Conservation (phyloP, 2,113 vertebrate species). For the Salvator merianae region DNA sequence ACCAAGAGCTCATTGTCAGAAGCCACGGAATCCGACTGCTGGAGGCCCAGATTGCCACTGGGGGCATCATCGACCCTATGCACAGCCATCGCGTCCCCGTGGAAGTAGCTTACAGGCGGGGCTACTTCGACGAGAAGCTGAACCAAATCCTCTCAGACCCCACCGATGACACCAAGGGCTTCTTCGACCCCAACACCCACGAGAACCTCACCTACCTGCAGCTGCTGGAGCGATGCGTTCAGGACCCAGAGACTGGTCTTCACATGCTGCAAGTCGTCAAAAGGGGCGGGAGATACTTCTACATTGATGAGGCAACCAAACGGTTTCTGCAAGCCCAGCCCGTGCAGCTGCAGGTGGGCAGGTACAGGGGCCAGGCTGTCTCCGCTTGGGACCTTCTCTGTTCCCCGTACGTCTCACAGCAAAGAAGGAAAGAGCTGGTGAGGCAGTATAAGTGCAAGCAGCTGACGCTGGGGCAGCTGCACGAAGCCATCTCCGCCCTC, state of each 20-base stretch:
- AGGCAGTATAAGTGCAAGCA: not conserved
- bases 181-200: conserved; percentile 82
- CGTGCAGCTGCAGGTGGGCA: not conserved
- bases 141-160: conserved; percentile 70
- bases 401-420: conserved; percentile 72
- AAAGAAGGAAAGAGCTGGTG: conserved; percentile 67
- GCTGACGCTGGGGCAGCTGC: conserved; percentile 77
- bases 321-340: not conserved
- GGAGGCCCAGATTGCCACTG: conserved; percentile 81
- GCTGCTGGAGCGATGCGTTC: conserved; percentile 74
- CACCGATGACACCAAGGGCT: conserved; percentile 72
- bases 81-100: conserved; percentile 74
- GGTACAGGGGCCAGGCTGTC: conserved; percentile 33
- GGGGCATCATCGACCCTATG: conserved; percentile 81
- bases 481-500: conserved; percentile 59
- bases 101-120: conserved; percentile 72
- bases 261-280: conserved; percentile 29
- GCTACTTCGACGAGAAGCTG: conserved; percentile 75
- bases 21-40: conserved; percentile 86
- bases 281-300: not conserved
- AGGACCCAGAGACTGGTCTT: conserved; percentile 59
- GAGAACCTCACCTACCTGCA: conserved; percentile 77
- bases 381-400: conserved; percentile 54
- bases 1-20: conserved; percentile 82
- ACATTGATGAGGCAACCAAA: conserved; percentile 3